Base-by-base conservation (phyloP, 2,888 invertebrate genomes). In the Brachyptera putata region DNA sequence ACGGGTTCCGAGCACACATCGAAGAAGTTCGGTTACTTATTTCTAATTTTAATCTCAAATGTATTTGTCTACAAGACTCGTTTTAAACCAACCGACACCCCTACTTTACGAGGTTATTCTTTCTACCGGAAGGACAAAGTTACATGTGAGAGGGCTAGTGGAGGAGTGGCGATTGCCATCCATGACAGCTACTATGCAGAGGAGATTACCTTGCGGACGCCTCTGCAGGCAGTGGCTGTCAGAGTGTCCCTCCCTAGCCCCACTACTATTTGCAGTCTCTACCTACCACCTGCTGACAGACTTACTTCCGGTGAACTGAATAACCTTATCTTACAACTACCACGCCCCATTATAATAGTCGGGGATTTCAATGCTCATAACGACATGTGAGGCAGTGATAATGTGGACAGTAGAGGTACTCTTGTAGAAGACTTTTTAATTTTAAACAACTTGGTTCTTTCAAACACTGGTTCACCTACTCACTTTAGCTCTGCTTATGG, bases 141-240 rank as follows among this genome's bases (percentile, higher is more conserved):
- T n/a, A n/a, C n/a, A n/a, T n/a, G n/a, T n/a, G n/a, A n/a, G n/a
- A n/a, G n/a, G 30, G 30, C 30, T 7, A 30, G 30, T 11, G 43
- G 43, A 43, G 43, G 43, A 3, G 43, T 43, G n/a, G 43, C 43
- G 9, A 43, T 3, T n/a, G 43, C 21, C 11, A 21, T 43, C 14
- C 43, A 43, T 21, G 21, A 18, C 43, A 18, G 21, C 18, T 21
- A 16, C 18, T 18, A 43, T 21, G 14, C 43, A 11, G 43, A 43
- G 21, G 21, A 3, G 11, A 2, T 43, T 11, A 18, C 18, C 9
- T 4, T 43, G 11, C n/a, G 9, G 2, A 25, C 48, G 30, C 18
- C 50, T 50, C 34, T 50, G 14, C 50, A 50, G 34, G 50, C 50
- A 50, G 50, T 50, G 26, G 50, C 50, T 4, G 14, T 50, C 50